phyloP scores from a whole-genome alignment of 2,888 invertebrate species.

The Bimastos eiseni region DNA sequence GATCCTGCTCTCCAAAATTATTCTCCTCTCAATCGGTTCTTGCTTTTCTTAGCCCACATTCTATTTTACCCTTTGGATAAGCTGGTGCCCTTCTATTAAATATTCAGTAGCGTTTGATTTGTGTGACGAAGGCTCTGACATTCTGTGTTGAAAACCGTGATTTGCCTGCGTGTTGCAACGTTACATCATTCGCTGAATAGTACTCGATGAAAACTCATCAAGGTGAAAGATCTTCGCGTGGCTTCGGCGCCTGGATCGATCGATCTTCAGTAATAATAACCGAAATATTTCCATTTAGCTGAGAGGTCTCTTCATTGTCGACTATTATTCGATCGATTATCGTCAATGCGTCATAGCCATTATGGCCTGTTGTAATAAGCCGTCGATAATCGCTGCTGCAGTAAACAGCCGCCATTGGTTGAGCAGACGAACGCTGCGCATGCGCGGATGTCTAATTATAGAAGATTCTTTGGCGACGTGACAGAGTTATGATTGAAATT shows the following conservation, averaged over 20 bases:
- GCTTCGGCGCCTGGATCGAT: background rate
- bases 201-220: background rate
- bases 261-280: background rate
- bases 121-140: background rate
- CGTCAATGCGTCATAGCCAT: background rate
- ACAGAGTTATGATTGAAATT: background rate
- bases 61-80: too few species aligned
- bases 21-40: too few species aligned
- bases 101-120: too few species aligned
- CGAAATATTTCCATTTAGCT: slow-evolving; percentile 13
- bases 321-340: background rate
- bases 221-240: background rate
- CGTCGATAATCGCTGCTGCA: background rate
- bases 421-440: background rate
- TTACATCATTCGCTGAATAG: too few species aligned
- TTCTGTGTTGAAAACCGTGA: background rate
- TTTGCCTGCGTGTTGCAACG: background rate
- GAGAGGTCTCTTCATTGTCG: background rate
- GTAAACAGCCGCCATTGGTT: background rate
- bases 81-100: too few species aligned
- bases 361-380: background rate
- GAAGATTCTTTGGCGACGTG: background rate
- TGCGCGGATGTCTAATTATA: too few species aligned
- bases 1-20: too few species aligned
- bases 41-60: too few species aligned